These are phyloP conservation scores for Heliopora coerulea DNA, from an alignment of 92 coral and sea anemone species.

Conservation along the genomic window DNA sequence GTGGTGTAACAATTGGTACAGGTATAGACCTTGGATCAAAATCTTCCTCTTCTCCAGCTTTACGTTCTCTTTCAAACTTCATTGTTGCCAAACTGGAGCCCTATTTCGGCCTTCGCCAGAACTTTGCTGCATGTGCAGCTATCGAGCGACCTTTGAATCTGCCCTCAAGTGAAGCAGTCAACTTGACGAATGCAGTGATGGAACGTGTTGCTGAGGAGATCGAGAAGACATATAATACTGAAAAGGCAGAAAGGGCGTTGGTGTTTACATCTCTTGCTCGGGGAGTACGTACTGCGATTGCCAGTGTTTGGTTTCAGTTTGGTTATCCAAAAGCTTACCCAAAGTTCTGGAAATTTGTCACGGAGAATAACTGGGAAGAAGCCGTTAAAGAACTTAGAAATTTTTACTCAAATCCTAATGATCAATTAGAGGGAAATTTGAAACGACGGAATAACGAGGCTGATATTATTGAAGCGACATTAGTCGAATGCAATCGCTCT, in stretches of 20 bases:
- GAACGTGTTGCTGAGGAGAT: conserved; percentile 1
- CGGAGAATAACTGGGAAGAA: conserved; percentile 36
- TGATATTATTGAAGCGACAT: conserved; percentile 44
- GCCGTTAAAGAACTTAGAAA: conserved; percentile 45
- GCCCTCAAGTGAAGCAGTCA: conserved; percentile 6
- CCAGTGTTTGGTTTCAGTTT: conserved; percentile 52
- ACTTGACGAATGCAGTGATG: conserved; percentile 25
- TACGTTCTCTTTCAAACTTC: conserved; percentile 1
- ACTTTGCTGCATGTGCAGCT: conserved; percentile 45
- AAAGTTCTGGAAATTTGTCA: conserved; percentile 44
- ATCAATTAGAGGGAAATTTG: conserved; percentile 21
- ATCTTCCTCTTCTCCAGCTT: conserved; percentile 13
- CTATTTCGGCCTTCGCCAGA: conserved; percentile 40
- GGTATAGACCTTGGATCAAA: conserved; percentile 47
- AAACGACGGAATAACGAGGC: conserved; percentile 48
- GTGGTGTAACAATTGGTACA: conserved; percentile 50
- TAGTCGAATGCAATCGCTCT: conserved; percentile 50
- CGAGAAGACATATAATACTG: conserved; percentile 26
- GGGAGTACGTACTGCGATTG: conserved; percentile 47
- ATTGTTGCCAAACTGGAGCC: conserved; percentile 43
- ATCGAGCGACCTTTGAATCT: conserved; percentile 37
- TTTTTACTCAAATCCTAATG: conserved; percentile 30
- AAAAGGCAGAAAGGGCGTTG: conserved; percentile 23
- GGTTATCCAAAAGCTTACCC: conserved; percentile 34
- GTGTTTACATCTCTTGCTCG: conserved; percentile 41